A percentile compares a stretch with the other conserved stretches of the same genome.
Evolutionary conservation across 2,113 vertebrate genomes (phyloP).

Genomic region (Origma solitaria): DNA sequence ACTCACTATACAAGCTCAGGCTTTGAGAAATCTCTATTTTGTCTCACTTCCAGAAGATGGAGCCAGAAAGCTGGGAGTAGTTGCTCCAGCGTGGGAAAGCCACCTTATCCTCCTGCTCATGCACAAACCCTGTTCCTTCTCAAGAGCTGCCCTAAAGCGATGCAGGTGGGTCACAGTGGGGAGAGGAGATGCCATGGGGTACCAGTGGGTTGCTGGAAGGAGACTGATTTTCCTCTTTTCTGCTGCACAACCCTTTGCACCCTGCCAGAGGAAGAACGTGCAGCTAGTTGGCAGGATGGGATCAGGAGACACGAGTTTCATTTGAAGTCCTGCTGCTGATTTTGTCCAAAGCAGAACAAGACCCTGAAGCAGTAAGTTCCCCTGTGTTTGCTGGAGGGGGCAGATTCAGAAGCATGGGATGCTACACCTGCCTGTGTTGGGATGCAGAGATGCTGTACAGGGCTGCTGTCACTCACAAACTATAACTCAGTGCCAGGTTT

Average conservation of each 20-base stretch:
- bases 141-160: not conserved
- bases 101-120: not conserved
- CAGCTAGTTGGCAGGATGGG: not conserved
- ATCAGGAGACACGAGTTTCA: rapidly evolving
- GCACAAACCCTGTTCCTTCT: not conserved
- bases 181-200: not conserved
- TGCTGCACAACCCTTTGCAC: not conserved
- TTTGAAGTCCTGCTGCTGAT: not conserved
- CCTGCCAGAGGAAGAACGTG: not conserved
- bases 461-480: not conserved
- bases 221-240: not conserved
- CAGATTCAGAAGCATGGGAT: rapidly evolving
- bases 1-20: not conserved
- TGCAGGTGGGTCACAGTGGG: not conserved
- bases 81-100: not conserved
- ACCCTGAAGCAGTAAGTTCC: not conserved
- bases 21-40: not conserved
- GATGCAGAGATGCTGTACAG: not conserved
- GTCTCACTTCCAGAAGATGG: constrained; percentile 62
- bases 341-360: not conserved
- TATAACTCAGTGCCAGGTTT: not conserved
- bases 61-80: constrained; percentile 47
- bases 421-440: not conserved
- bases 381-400: not conserved
- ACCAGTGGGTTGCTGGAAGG: not conserved